Percentiles rank a stretch among this genome's conserved stretches.
These are phyloP conservation scores for Nesidiocoris tenuis DNA, from an alignment of 2,888 invertebrate species.

Conservation along the genomic window DNA sequence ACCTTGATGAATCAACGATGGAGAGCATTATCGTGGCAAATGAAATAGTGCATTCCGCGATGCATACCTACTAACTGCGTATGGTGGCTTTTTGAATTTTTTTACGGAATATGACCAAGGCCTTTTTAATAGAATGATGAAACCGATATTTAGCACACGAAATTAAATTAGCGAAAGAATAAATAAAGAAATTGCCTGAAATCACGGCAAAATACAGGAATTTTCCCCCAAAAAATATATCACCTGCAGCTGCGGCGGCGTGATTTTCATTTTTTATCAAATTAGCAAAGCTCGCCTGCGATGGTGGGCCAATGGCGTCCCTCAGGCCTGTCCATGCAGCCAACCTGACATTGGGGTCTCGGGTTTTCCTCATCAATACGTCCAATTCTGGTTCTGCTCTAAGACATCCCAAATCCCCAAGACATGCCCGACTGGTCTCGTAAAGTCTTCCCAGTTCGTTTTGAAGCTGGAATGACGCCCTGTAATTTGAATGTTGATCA, in stretches of 20 bases:
- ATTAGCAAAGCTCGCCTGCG: conserved; percentile 53
- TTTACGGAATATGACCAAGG: too few relatives aligned
- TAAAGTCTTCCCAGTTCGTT: conserved; percentile 54
- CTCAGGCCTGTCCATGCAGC: conserved; percentile 58
- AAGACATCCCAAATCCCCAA: conserved; percentile 57
- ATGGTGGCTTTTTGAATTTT: too few relatives aligned
- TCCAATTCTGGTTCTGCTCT: conserved; percentile 66
- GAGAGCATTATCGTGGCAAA: neutral
- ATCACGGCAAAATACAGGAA: too few relatives aligned
- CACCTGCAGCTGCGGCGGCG: conserved; percentile 54
- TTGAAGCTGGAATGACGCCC: conserved; percentile 4
- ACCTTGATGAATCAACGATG: conserved; percentile 46
- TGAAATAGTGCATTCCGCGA: too few relatives aligned
- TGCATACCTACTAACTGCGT: too few relatives aligned
- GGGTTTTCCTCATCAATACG: conserved; percentile 58
- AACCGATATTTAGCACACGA: too few relatives aligned
- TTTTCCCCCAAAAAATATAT: neutral
- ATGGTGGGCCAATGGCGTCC: conserved; percentile 54
- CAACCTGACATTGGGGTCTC: conserved; percentile 56
- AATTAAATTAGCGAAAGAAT: too few relatives aligned
- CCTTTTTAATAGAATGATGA: too few relatives aligned
- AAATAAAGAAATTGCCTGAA: too few relatives aligned
- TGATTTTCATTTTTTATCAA: conserved; percentile 55
- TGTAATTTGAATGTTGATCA: neutral
- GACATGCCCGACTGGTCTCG: conserved; percentile 60